Base-by-base conservation (phyloP, 2,888 invertebrate species). In the Torymus auratus region DNA sequence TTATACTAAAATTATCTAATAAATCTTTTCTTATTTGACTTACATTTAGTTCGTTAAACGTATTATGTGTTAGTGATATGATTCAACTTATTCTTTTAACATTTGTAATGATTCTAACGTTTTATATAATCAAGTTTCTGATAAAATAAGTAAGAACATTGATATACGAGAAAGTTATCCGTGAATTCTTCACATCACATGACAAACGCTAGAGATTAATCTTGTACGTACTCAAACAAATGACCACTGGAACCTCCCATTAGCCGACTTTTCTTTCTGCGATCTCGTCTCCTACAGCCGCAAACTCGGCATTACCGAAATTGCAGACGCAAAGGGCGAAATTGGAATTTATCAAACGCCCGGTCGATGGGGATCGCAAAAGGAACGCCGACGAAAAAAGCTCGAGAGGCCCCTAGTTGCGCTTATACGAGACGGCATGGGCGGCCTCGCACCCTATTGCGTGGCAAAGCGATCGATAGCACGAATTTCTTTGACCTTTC, bases 401-500 rank as follows among this genome's bases (percentile, higher is more conserved):
- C 23, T 70, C 58, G 23, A 28, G 17, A n/a, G 50, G 41, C 41
- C 41, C 41, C 7, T 41, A 41, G 41, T 41, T 41, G 41, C 41
- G 14, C 58, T 60, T 55, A 61, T 69, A 60, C 15, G 61, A 61
- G 60, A 50, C 41, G 5, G 41, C 17, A 28, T 14, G 70, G 2
- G 17, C 61, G 14, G 41, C 41, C 41, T 41, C 41, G 7, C 41
- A 41, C 41, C 7, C 41, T 41, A 41, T 41, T 41, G 41, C 41
- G 41, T 7, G 41, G 41, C 41, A 41, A 41, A 41, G 10, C 65
- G 73, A 69, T 81, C 73, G 69, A 77, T 78, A 74, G 69, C 53
- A 60, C 69, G 73, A 78, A 73, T 73, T 73, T 74, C 73, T 78
- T 73, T 69, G 77, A 81, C 73, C 69, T 69, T 23, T 62, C 60